A percentile compares a stretch with the other conserved stretches of the same genome.
Conservation (phyloP, 1,140 invertebrate species). For the Schmidtea mediterranea region DNA sequence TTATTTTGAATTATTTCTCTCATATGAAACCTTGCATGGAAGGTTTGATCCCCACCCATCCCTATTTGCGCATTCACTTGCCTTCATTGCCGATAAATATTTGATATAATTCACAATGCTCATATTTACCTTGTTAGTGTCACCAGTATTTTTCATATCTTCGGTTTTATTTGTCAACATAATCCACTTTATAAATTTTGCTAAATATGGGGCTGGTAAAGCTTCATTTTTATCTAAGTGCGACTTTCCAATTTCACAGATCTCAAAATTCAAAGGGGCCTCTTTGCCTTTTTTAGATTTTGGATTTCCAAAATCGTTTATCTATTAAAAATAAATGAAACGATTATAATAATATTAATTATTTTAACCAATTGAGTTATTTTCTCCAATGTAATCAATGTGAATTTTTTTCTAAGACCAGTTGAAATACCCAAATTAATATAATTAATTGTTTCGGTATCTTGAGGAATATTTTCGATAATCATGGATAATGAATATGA, state of each 20-base stretch:
- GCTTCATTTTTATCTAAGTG: conserved; percentile 19
- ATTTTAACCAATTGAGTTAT: conserved; percentile 15
- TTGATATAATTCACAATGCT: too few relatives aligned
- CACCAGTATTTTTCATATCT: conserved; percentile 16
- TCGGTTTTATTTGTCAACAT: conserved; percentile 17
- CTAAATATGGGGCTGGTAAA: conserved; percentile 16
- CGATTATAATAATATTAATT: background rate
- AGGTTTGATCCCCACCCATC: too few relatives aligned
- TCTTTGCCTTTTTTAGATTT: conserved; percentile 22
- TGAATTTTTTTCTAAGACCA: conserved; percentile 18
- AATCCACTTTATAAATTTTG: conserved; percentile 21
- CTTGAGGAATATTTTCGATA: conserved; percentile 17
- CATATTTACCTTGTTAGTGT: too few relatives aligned
- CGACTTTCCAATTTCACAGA: conserved; percentile 19
- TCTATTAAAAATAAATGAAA: conserved; percentile 10
- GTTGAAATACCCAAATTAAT: conserved; percentile 12
- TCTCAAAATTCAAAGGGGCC: conserved; percentile 16
- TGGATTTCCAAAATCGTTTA: conserved; percentile 19
- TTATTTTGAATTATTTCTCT: too few relatives aligned
- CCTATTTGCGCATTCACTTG: too few relatives aligned
- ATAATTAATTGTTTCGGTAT: conserved; percentile 16
- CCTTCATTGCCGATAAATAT: too few relatives aligned
- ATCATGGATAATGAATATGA: conserved; percentile 17
- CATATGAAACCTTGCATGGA: too few relatives aligned
- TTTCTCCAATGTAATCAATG: conserved; percentile 16